A percentile compares a stretch with the other conserved stretches of the same genome.
phyloP scores from a whole-genome alignment of 64 coral and sea anemone genomes.

The Acropora yongei region DNA sequence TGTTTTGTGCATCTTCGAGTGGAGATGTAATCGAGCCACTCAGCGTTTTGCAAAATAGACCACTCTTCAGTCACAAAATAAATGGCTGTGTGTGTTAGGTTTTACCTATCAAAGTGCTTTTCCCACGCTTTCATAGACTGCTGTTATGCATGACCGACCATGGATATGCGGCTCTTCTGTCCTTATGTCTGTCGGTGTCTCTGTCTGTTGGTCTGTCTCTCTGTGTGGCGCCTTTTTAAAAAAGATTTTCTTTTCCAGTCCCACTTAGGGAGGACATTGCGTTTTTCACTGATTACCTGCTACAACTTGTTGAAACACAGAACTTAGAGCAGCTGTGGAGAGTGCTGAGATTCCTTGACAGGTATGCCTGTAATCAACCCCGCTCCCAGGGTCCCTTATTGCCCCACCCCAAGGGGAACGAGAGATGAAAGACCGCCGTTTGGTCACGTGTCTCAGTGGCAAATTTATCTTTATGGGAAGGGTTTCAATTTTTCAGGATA shows the following conservation, averaged over 20 bases:
- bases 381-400: neutral
- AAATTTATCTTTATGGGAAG: too few species aligned
- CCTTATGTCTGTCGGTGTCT: neutral
- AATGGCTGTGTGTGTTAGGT: too few species aligned
- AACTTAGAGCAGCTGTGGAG: slow-evolving; percentile 61
- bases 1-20: too few species aligned
- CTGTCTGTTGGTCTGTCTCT: too few species aligned
- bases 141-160: neutral
- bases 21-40: too few species aligned
- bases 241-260: slow-evolving; percentile 1
- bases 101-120: too few species aligned
- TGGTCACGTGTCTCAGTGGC: too few species aligned
- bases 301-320: slow-evolving; percentile 35
- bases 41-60: too few species aligned
- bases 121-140: neutral
- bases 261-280: slow-evolving; percentile 53
- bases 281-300: slow-evolving; percentile 33
- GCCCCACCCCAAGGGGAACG: neutral
- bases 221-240: neutral
- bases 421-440: neutral
- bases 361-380: neutral
- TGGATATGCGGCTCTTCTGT: too few species aligned
- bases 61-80: too few species aligned
- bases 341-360: slow-evolving; percentile 42
- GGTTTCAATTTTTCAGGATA: too few species aligned